Base-by-base conservation (phyloP, 2,888 invertebrate genomes). In the Agrochola lota region DNA sequence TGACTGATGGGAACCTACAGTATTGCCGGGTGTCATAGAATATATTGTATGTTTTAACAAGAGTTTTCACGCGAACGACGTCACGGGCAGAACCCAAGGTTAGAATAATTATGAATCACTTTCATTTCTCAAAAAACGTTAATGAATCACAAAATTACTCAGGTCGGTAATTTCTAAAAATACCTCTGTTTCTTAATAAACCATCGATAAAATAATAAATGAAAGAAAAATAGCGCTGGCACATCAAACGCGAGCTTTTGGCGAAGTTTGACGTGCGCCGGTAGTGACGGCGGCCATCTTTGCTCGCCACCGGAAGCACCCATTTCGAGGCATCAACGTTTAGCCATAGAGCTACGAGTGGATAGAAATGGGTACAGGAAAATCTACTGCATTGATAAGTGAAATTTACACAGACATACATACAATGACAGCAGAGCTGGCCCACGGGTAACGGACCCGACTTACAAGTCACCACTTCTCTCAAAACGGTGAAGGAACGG, bases 251-350 rank as follows among this genome's bases (percentile, higher is more conserved):
- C 86, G 88, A 85, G 87, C 91, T 92, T 93, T 90, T 88, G 87
- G 86, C 86, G 88, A 90, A 92, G 90, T 94, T 93, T 95, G 95
- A 94, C 93, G 91, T 91, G 86, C 87, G 87, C 92, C 95, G 96
- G 96, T 95, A 95, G 92, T 91, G 83, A 87, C 90, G 91, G 89
- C 94, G 91, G 95, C 95, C 95, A 95, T 95, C 95, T 94, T 93
- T 93, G 90, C 87, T 90, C 90, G 91, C 91, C 90, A 92, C 92
- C 95, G 96, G 96, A 96, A 94, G 94, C 90, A 92, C 93, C 95
- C 95, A 95, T 96, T 96, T 95, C 93, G 94, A 95, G 92, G 94
- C 94, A 94, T 94, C 95, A 94, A 92, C 94, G 93, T 95, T 95
- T 94, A 95, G 91, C 91, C 90, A 81, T 87, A 91, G 93, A 81